Base-by-base conservation (phyloP, 2,113 vertebrate species). In the Indri indri region DNA sequence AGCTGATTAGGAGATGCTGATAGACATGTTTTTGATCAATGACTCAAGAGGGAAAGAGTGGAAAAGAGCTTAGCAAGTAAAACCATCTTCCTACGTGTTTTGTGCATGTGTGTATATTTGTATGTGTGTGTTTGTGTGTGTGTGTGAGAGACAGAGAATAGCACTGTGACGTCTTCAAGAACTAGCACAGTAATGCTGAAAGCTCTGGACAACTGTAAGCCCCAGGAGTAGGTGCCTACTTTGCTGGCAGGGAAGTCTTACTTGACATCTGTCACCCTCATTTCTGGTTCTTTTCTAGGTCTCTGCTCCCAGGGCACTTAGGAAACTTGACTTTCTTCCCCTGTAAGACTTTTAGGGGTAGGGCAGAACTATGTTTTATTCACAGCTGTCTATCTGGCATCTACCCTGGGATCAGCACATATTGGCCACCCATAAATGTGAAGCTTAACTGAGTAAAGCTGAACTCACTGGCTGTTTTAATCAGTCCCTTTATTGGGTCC, bases 131-230 rank as follows among this genome's bases (percentile, higher is more conserved):
- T 32, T 30, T 42, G 22, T 27, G 27, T 76, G 23, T 70, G 59
- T 37, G 37, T n/a, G 10, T 6, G 11, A 8, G 9, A 22, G 23
- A 12, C 0, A 2, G 12, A n/a, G 30, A 37, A n/a, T 1, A 76
- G 45, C 14, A 47, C 8, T 18, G n/a, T 20, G 14, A 23, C 61
- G 3, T 65, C 16, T 90, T 92, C 11, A 76, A 45, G 32, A 22
- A 42, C 3, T 47, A 23, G 4, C 4, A 6, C 11, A 76, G 37
- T 32, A 25, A 77, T 27, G 2, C 23, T 40, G 5, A 94, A 18
- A 30, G 20, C 52, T 76, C 42, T 11, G 16, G 12, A 42, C 0
- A 3, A 34, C 11, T 54, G 8, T 13, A 34, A 37, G 3, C 6
- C 30, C 37, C 16, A 45, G 3, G 2, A 52, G 5, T 16, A 52